Base-by-base conservation (phyloP, 2,888 invertebrate genomes). In the Marronus borbonicus region DNA sequence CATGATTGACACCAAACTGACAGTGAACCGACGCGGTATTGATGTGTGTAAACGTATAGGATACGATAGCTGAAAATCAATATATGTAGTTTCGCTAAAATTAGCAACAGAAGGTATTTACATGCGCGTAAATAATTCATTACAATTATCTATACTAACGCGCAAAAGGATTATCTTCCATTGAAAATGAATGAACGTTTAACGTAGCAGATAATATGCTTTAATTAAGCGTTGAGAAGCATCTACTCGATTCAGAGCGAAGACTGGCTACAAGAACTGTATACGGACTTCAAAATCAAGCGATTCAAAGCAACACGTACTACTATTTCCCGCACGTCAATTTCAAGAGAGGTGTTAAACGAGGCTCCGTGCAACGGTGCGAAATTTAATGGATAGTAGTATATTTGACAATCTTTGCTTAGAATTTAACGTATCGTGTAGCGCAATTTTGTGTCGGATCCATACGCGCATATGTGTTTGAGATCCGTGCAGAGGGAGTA, bases 391-490 rank as follows among this genome's bases (percentile, higher is more conserved):
- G 2, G 52, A 52, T 52, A n/a, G n/a, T 52, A 52, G n/a, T 52
- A 52, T n/a, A 52, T 52, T n/a, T 52, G 52, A 52, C 52, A 52
- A 52, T 52, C 52, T 52, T 52, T 52, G 52, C 52, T 52, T 52
- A 52, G 52, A 17, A 17, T 52, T 17, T 52, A 52, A 17, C 17
- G 52, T 17, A n/a, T 52, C 52, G 17, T 52, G n/a, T 44, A 44
- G 44, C 5, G 44, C 8, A 44, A 44, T 12, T 44, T 44, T 44
- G 44, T 44, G 44, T 12, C 44, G 12, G 8, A 44, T 3, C 10
- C 12, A 44, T 12, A 44, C 44, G 12, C 44, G 12, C 1, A 12
- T 12, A 8, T 12, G 2, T 44, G 44, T 44, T 44, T 44, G 44
- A 44, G 10, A 8, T 44, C 8, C 44, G 44, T 8, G 8, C 8